Conservation (phyloP, 1,140 invertebrate genomes). For the Pemphigus obesinymphae region DNA sequence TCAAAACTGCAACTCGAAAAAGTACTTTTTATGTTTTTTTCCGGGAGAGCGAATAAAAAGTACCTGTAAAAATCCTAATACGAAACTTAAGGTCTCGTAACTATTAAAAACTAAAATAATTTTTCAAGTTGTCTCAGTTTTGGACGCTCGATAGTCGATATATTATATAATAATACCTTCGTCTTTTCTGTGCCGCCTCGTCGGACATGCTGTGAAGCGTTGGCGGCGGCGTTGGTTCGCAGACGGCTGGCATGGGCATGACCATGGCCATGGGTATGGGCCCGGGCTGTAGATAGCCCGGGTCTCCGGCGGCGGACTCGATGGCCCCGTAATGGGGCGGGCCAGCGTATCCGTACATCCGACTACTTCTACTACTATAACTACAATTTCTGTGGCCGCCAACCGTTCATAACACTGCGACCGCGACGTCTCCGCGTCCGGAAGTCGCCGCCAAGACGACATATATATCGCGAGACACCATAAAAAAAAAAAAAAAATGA, state of each 20-base stretch:
- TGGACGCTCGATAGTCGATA: too few species aligned
- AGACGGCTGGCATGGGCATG: conserved; percentile 26
- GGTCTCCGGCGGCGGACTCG: conserved; percentile 9
- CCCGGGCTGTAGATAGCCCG: conserved; percentile 14
- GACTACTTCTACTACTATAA: not conserved
- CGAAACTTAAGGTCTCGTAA: too few species aligned
- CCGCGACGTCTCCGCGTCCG: conserved; percentile 12
- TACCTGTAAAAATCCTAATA: too few species aligned
- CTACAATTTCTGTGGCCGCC: not conserved
- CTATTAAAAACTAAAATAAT: too few species aligned
- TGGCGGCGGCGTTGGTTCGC: not conserved
- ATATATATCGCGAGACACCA: conserved; percentile 33
- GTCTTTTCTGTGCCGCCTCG: not conserved
- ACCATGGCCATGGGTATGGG: conserved; percentile 38
- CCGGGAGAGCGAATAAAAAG: too few species aligned
- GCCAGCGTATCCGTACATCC: conserved; percentile 37
- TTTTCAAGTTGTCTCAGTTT: too few species aligned
- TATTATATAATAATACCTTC: conserved; percentile 12
- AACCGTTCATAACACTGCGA: not conserved
- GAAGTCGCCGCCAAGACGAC: conserved; percentile 29
- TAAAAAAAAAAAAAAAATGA: not conserved
- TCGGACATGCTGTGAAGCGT: conserved; percentile 16
- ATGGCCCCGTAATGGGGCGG: conserved; percentile 33
- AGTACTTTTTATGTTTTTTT: too few species aligned
- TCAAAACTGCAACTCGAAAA: too few species aligned